phyloP scores from a whole-genome alignment of 1,140 invertebrate genomes.

The Temnothorax longispinosus region DNA sequence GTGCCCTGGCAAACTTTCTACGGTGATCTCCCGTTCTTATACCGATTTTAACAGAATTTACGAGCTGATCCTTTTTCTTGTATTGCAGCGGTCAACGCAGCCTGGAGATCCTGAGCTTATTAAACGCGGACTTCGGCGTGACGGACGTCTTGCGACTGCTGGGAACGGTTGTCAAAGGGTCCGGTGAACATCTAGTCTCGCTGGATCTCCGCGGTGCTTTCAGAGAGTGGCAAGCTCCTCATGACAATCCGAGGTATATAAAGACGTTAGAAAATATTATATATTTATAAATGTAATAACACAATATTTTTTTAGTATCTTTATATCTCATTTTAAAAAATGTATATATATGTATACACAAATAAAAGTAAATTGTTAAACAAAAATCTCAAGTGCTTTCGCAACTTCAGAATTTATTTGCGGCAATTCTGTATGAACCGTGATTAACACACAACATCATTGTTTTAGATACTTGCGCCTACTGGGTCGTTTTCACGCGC shows the following conservation, averaged over 20 bases:
- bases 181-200: conserved; percentile 72
- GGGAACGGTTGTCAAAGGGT: conserved; percentile 75
- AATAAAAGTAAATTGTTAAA: not conserved
- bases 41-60: not conserved
- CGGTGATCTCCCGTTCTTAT: conserved; percentile 68
- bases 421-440: not conserved
- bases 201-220: conserved; percentile 83
- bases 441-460: not conserved
- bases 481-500: conserved; percentile 77
- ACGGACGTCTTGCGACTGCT: conserved; percentile 81
- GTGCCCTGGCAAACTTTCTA: conserved; percentile 80
- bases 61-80: not conserved
- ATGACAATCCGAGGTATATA: conserved; percentile 80
- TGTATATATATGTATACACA: too few species aligned
- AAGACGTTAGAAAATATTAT: not conserved
- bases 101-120: conserved; percentile 79
- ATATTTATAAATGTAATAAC: not conserved
- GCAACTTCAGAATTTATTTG: not conserved
- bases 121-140: conserved; percentile 82
- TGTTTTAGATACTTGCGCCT: conserved; percentile 79
- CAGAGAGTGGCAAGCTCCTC: conserved; percentile 82
- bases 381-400: not conserved
- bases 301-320: not conserved
- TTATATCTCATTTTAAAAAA: too few species aligned
- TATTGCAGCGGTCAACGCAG: conserved; percentile 79